Evolutionary conservation across 2,888 invertebrate genomes (phyloP).

Genomic region (Troides oblongomaculatus): DNA sequence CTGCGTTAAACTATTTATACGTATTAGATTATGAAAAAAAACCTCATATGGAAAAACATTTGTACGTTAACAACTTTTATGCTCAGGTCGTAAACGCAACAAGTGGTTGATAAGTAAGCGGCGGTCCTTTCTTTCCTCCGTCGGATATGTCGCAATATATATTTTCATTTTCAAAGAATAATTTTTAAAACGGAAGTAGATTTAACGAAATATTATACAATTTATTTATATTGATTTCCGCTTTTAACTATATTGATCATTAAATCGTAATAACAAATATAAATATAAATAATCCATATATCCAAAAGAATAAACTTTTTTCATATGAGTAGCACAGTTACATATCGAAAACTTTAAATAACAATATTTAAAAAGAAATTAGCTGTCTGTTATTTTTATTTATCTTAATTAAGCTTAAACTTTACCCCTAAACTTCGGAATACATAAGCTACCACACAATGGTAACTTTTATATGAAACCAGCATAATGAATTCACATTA

Average conservation of each 20-base stretch:
- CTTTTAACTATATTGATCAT: too few relatives aligned
- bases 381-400: too few relatives aligned
- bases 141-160: conserved; percentile 6
- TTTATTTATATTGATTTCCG: too few relatives aligned
- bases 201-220: neutral
- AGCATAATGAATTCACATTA: neutral
- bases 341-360: too few relatives aligned
- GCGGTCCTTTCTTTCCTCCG: neutral
- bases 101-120: conserved; percentile 20
- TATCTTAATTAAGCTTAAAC: too few relatives aligned
- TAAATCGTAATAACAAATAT: too few relatives aligned
- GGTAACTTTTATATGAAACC: neutral
- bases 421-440: neutral
- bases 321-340: too few relatives aligned
- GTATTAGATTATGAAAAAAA: neutral
- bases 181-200: neutral
- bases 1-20: neutral
- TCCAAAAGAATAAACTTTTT: too few relatives aligned
- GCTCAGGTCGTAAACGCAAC: conserved; percentile 18
- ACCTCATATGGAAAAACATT: too few relatives aligned
- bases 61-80: neutral
- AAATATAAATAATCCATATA: too few relatives aligned
- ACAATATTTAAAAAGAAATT: too few relatives aligned
- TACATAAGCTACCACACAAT: neutral
- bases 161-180: neutral